Base-by-base conservation (phyloP, 2,888 invertebrate genomes). In the Ectobius pallidus region DNA sequence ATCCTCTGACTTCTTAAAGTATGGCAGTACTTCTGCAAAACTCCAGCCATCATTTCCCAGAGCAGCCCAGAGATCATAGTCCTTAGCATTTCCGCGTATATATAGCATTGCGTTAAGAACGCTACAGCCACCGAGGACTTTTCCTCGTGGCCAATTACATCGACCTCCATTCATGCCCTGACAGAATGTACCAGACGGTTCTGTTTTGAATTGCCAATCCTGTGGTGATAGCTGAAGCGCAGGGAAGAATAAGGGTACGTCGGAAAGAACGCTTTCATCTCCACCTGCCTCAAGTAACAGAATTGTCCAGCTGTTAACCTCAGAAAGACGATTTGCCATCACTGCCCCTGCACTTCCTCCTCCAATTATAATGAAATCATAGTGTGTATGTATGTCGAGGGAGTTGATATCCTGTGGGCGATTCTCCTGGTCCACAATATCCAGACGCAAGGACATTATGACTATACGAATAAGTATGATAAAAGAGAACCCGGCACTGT, bases 31-130 rank as follows among this genome's bases (percentile, higher is more conserved):
- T 68, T 89, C 89, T 0, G 88, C 84, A 80, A 91, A 95, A 39
- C 91, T 86, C 97, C 97, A 97, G 11, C 85, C 95, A 0, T 83
- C 80, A 78, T 90, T 91, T 0, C 96, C 96, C 79, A 91, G 80
- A 14, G 80, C 81, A 22, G 89, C 91, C 96, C 96, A 97, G n/a
- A 86, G 84, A 79, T 97, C 94, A 81, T 95, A 97, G 80, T 96
- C 96, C 2, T 84, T 86, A 68, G 87, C 88, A 80, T 96, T 95
- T 0, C 96, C 96, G 70, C 96, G 85, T 0, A 95, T 86, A 79
- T 96, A 96, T 73, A 94, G 85, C 96, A 97, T 96, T 20, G 95
- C 96, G 81, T 96, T 96, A 2, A 96, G 83, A 0, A 92, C 91
- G 79, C 94, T 94, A 16, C 91, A 91, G 0, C 96, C 96, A 0